phyloP scores from a whole-genome alignment of 2,113 vertebrate species.

The Litocranius walleri region DNA sequence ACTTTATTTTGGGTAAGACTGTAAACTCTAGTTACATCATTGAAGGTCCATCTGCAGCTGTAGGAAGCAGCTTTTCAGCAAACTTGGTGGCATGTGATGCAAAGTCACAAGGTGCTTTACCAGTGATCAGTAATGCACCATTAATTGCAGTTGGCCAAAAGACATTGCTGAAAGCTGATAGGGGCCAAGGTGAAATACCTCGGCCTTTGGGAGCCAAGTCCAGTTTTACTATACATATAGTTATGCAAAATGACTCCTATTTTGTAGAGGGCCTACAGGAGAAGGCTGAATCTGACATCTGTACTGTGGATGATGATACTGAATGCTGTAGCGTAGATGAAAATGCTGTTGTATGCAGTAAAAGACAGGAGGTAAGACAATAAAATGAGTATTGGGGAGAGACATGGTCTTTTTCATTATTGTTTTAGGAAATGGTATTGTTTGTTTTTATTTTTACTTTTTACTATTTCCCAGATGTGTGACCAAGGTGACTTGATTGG shows the following conservation, averaged over 20 bases:
- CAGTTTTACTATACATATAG: background rate
- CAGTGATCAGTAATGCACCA: conserved; percentile 53
- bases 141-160: background rate
- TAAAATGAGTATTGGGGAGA: background rate
- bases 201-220: background rate
- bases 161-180: conserved; percentile 39
- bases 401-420: background rate
- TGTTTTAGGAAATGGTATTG: conserved; percentile 31
- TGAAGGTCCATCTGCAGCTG: background rate
- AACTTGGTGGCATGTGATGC: conserved; percentile 46
- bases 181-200: background rate
- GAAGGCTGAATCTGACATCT: conserved; percentile 4
- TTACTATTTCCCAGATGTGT: conserved; percentile 71
- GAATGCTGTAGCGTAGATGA: background rate
- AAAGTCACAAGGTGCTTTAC: conserved; percentile 32
- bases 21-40: background rate
- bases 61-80: conserved; percentile 55
- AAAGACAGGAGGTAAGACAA: conserved; percentile 26
- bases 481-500: conserved; percentile 53
- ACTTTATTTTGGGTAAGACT: conserved; percentile 52
- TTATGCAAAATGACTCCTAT: background rate
- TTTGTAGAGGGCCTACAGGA: background rate
- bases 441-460: conserved; percentile 25
- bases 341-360: background rate
- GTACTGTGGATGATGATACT: background rate